These are phyloP conservation scores for Drosophila sp. DNA, from an alignment of 1,140 invertebrate species.

Conservation along the genomic window DNA sequence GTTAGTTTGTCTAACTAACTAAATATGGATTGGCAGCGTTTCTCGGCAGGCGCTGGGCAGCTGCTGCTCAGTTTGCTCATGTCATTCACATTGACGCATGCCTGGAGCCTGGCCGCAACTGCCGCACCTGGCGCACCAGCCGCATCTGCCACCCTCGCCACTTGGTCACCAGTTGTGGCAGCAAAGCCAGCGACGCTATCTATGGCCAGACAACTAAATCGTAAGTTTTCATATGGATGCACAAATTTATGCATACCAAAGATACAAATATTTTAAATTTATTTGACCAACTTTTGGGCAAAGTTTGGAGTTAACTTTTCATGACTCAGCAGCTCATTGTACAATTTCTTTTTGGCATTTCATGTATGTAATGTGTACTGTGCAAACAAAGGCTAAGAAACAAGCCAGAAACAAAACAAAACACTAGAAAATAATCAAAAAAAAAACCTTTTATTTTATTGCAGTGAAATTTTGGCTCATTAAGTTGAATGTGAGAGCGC, in stretches of 20 bases:
- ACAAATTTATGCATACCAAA: slow-evolving; percentile 16
- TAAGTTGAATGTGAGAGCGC: slow-evolving; percentile 70
- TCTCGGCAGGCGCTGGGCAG: slow-evolving; percentile 34
- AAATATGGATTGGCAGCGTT: slow-evolving; percentile 68
- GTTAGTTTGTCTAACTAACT: slow-evolving; percentile 3
- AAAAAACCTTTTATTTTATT: slow-evolving; percentile 69
- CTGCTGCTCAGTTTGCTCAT: slow-evolving; percentile 51
- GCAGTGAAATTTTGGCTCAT: slow-evolving; percentile 79
- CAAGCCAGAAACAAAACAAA: slow-evolving; percentile 41
- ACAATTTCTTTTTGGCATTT: slow-evolving; percentile 43
- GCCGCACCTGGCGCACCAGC: slow-evolving; percentile 19
- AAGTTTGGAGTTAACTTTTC: neutral
- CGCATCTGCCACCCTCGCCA: neutral
- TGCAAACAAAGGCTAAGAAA: slow-evolving; percentile 2
- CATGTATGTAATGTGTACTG: slow-evolving; percentile 34
- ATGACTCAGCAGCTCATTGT: slow-evolving; percentile 38
- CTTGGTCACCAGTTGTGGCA: slow-evolving; percentile 26
- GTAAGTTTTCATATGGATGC: slow-evolving; percentile 52
- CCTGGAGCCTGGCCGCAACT: slow-evolving; percentile 63
- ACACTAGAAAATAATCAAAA: slow-evolving; percentile 62
- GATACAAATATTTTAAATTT: too few species aligned
- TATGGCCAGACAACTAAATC: slow-evolving; percentile 63
- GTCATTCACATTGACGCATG: slow-evolving; percentile 38
- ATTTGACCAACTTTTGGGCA: slow-evolving; percentile 2
- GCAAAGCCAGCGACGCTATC: slow-evolving; percentile 10